Evolutionary conservation across 2,113 vertebrate species (phyloP), one percentile per base, ranked within the genome.

Genomic region (Ardeotis arabs): DNA sequence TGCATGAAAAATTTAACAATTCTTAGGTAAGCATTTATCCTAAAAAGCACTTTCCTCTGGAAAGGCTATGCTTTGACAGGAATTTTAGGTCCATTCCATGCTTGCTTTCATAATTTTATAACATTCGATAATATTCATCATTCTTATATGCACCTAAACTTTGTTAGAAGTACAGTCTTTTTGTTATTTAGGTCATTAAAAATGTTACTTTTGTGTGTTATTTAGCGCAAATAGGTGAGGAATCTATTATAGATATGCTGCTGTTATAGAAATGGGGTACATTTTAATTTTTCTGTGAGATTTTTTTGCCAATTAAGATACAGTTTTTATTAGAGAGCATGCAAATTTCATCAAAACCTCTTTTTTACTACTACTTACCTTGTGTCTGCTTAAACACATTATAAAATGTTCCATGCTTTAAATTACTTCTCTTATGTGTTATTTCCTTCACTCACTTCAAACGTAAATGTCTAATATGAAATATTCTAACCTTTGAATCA

Each of bases 1-100:
- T 24, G 47, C 82, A 92, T 96, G 47, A 96, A 96, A 96, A 92
- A 96, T 92, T 96, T 86, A 92, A 94, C 37, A 89, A 94, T 91
- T 93, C 90, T 96, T 95, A 95, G 93, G 88, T 92, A 96, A 89
- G 83, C 72, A 92, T 94, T 90, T 95, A 95, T 89, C 83, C 88
- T 90, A 92, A 96, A 90, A 84, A 90, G 55, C 47, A 81, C 68
- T 94, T 88, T 86, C 27, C 49, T 63, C 35, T 75, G 37, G 28
- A 63, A 92, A 89, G 19, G 25, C 58, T 73, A 59, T 74, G 67
- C 41, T 20, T 80, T 68, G 49, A 45, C 52, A 82, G 66, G 62
- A 94, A 85, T 93, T 95, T 85, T 66, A 85, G 62, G 68, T 73
- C 69, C 67, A 56, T 27, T 44, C 3, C 4, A 68, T 28, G 28